A percentile compares a stretch with the other conserved stretches of the same genome.
phyloP scores from a whole-genome alignment of 2,113 vertebrate genomes.

The Mohoua ochrocephala region DNA sequence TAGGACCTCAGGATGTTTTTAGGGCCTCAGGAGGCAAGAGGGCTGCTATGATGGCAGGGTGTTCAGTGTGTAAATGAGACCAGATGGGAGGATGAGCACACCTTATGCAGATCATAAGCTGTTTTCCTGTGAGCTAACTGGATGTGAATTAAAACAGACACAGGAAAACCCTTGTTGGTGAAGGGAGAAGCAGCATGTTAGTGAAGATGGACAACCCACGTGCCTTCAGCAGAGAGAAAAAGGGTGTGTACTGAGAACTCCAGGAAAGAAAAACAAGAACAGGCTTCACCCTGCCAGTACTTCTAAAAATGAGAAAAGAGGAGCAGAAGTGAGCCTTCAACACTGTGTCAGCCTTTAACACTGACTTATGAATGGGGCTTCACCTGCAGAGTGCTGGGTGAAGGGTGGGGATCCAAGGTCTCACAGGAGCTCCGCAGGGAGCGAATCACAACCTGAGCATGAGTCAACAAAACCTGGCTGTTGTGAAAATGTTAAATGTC shows the following conservation, averaged over 20 bases:
- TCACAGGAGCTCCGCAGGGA: not conserved
- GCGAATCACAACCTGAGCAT: not conserved
- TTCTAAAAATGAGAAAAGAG: not conserved
- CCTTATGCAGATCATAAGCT: not conserved
- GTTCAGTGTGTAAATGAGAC: not conserved
- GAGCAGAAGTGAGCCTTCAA: not conserved
- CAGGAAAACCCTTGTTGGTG: not conserved
- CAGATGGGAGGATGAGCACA: not conserved
- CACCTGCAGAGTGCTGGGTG: not conserved
- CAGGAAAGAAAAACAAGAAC: not conserved
- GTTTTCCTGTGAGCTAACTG: not conserved
- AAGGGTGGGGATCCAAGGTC: not conserved
- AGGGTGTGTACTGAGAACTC: not conserved
- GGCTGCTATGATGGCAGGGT: not conserved
- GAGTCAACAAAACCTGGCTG: not conserved
- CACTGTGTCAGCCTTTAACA: not conserved
- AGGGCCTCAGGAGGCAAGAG: not conserved
- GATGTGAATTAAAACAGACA: not conserved
- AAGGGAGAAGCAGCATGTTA: not conserved
- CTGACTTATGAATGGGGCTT: not conserved
- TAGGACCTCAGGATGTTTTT: not conserved
- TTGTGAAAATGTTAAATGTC: conserved; percentile 1
- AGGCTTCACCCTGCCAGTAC: not conserved
- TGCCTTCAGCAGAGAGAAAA: not conserved
- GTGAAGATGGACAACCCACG: not conserved